Evolutionary conservation across 2,888 invertebrate species (phyloP).

Genomic region (Therioaphis trifolii): DNA sequence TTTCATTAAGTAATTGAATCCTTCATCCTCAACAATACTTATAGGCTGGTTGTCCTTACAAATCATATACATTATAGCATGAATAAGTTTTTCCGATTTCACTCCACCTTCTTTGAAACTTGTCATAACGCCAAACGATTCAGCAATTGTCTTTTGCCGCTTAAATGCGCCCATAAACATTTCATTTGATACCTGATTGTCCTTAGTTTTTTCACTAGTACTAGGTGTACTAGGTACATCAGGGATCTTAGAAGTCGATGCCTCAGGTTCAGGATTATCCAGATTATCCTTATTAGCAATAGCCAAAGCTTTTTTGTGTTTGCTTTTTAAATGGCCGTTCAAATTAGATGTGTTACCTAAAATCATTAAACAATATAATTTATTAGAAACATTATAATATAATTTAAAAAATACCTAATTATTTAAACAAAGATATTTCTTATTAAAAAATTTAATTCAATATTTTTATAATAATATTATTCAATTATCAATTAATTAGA

Average conservation of each 20-base stretch:
- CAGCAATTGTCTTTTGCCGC: not conserved
- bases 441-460: too few species aligned
- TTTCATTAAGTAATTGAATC: conserved; percentile 30
- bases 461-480: too few species aligned
- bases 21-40: conserved; percentile 20
- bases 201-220: not conserved
- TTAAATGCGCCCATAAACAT: conserved; percentile 2
- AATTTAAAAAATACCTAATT: not conserved
- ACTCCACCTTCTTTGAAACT: not conserved
- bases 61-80: conserved; percentile 41
- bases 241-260: not conserved
- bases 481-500: too few species aligned
- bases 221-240: not conserved
- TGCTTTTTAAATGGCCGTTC: conserved; percentile 23
- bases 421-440: too few species aligned
- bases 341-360: conserved; percentile 21
- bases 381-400: too few species aligned
- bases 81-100: not conserved
- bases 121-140: not conserved
- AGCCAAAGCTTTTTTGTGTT: not conserved
- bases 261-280: not conserved
- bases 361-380: too few species aligned
- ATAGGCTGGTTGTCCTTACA: conserved; percentile 24
- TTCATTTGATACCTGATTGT: not conserved
- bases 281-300: not conserved